Conservation (phyloP, 2,888 invertebrate genomes). For the Dusona sp. region DNA sequence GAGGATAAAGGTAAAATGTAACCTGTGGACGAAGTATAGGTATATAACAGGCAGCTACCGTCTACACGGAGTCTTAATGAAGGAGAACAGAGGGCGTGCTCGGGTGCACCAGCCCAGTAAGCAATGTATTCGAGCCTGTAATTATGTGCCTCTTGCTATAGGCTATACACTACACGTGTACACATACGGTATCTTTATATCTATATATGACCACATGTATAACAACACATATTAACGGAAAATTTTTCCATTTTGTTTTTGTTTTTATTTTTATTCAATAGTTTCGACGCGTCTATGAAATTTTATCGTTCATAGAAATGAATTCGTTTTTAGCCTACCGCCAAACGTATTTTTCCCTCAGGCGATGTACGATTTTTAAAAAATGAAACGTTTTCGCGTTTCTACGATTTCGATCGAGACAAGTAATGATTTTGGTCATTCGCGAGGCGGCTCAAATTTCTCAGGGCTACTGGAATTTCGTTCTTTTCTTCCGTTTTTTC, state of each 20-base stretch:
- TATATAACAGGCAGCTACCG: constrained; percentile 83
- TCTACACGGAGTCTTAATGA: constrained; percentile 81
- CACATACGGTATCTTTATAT: not conserved
- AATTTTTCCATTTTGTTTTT: constrained; percentile 48
- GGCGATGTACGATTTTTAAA: not conserved
- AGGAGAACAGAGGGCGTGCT: constrained; percentile 84
- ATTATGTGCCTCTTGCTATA: constrained; percentile 76
- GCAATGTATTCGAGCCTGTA: constrained; percentile 83
- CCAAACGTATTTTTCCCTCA: constrained; percentile 21
- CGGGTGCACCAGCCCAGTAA: constrained; percentile 82
- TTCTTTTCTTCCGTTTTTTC: constrained; percentile 20
- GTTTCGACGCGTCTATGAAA: constrained; percentile 36
- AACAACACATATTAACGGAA: constrained; percentile 82
- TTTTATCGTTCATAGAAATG: constrained; percentile 49
- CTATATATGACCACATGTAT: constrained; percentile 72
- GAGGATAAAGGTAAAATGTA: constrained; percentile 67
- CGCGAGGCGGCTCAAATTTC: constrained; percentile 42
- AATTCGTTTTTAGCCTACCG: constrained; percentile 61
- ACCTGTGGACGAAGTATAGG: constrained; percentile 55
- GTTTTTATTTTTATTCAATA: constrained; percentile 14
- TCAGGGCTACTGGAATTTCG: constrained; percentile 65
- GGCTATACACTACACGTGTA: constrained; percentile 57
- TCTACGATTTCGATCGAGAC: constrained; percentile 46
- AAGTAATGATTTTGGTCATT: constrained; percentile 54
- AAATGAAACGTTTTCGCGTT: constrained; percentile 26